phyloP scores from a whole-genome alignment of 2,797 vertebrate species.

The Gymnothorax javanicus region DNA sequence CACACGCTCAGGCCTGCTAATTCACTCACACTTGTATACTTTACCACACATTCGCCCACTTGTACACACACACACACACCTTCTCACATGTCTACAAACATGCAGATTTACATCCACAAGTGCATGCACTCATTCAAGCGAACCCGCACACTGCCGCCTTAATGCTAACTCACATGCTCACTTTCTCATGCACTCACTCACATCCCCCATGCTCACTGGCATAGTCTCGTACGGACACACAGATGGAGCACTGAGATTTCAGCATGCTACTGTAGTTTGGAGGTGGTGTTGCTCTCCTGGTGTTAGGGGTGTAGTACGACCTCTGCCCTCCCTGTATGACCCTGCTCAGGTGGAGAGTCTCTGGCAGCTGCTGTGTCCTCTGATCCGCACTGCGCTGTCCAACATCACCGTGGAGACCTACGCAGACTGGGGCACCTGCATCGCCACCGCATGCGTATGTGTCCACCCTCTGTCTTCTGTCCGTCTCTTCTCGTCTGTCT shows the following conservation, averaged over 20 bases:
- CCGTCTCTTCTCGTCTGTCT: neutral
- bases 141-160: neutral
- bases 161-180: neutral
- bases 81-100: conserved; percentile 51
- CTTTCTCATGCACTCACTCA: neutral
- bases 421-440: conserved; percentile 95
- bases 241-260: neutral
- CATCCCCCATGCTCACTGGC: neutral
- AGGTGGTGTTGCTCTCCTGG: neutral
- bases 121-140: neutral
- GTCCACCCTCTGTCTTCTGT: neutral
- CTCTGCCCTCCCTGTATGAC: neutral
- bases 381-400: conserved; percentile 87
- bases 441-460: conserved; percentile 94
- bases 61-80: neutral
- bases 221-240: neutral
- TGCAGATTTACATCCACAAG: conserved; percentile 31
- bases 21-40: neutral
- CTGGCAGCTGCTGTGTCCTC: conserved; percentile 86
- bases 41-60: neutral
- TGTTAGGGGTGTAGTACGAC: neutral
- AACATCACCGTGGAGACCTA: conserved; percentile 96
- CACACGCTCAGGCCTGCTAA: neutral
- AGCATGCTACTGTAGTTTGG: neutral
- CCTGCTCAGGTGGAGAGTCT: conserved; percentile 83